phyloP scores from a whole-genome alignment of 2,888 invertebrate genomes.

The Plebejus melissa region DNA sequence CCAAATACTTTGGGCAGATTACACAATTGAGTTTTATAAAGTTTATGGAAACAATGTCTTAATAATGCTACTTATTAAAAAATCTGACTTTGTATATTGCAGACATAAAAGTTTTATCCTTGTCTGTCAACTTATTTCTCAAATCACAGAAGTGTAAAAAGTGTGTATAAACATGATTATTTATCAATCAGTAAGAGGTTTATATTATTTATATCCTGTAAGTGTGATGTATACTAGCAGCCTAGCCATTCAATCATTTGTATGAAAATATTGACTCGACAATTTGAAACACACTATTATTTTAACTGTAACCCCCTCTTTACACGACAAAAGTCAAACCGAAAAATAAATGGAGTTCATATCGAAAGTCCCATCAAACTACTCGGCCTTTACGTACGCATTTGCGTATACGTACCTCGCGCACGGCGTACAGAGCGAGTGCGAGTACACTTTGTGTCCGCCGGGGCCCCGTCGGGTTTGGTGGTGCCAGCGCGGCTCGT shows the following conservation, averaged over 20 bases:
- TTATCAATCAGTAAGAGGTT: too few relatives aligned
- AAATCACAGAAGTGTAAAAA: too few relatives aligned
- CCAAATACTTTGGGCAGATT: neutral
- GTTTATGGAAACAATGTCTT: too few relatives aligned
- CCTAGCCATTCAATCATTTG: too few relatives aligned
- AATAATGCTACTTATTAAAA: too few relatives aligned
- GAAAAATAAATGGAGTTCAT: neutral
- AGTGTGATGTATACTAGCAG: too few relatives aligned
- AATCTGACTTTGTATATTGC: too few relatives aligned
- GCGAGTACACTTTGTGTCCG: conserved; percentile 73
- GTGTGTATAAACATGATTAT: too few relatives aligned
- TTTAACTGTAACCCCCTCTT: neutral
- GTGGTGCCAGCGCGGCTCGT: conserved; percentile 62
- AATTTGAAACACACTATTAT: neutral
- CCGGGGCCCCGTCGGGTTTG: conserved; percentile 71
- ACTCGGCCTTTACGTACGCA: neutral
- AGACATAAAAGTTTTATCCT: too few relatives aligned
- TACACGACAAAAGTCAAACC: neutral
- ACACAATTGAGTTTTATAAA: neutral
- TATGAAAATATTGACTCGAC: too few relatives aligned
- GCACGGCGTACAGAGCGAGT: conserved; percentile 84
- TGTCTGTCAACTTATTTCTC: too few relatives aligned
- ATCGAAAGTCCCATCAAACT: neutral
- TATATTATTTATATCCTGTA: too few relatives aligned
- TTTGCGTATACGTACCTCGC: conserved; percentile 74